Percentiles rank a stretch among this genome's conserved stretches.
These are phyloP conservation scores for Drosophila quadrilineata DNA, from an alignment of 1,140 invertebrate species.

Conservation along the genomic window DNA sequence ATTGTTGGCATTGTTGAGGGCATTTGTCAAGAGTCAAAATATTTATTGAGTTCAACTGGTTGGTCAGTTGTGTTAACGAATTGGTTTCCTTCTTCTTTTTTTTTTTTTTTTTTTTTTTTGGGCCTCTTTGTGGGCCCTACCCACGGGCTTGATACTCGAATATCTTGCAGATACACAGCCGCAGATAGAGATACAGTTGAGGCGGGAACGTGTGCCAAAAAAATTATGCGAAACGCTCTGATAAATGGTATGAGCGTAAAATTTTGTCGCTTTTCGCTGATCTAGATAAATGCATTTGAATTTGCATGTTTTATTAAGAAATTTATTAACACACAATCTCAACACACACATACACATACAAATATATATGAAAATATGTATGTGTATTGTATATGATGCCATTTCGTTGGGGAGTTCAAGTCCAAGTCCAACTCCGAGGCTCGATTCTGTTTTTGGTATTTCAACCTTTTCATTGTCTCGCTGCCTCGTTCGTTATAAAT, in stretches of 20 bases:
- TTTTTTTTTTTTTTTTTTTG: conserved; percentile 10
- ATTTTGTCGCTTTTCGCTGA: conserved; percentile 78
- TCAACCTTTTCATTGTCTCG: conserved; percentile 54
- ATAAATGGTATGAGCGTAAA: conserved; percentile 73
- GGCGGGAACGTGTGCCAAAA: conserved; percentile 66
- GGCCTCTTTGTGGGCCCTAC: conserved; percentile 30
- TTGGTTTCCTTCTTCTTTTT: background rate
- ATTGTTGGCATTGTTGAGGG: conserved; percentile 46
- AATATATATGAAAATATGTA: background rate
- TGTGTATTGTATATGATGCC: background rate
- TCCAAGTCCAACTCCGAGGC: conserved; percentile 27
- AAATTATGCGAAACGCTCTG: conserved; percentile 53
- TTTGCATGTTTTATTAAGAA: conserved; percentile 80
- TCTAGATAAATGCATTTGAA: conserved; percentile 80
- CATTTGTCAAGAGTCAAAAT: conserved; percentile 77
- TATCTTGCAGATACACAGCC: too few species aligned
- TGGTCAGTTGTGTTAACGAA: conserved; percentile 27
- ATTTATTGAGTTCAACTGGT: conserved; percentile 79
- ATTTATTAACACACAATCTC: conserved; percentile 66
- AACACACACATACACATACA: conserved; percentile 14
- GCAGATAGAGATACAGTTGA: background rate
- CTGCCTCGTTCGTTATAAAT: conserved; percentile 71
- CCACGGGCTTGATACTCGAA: too few species aligned
- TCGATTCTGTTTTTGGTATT: conserved; percentile 43
- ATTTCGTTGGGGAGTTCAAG: background rate